Base-by-base conservation (phyloP, 2,888 invertebrate species). In the Tenthredo notha region DNA sequence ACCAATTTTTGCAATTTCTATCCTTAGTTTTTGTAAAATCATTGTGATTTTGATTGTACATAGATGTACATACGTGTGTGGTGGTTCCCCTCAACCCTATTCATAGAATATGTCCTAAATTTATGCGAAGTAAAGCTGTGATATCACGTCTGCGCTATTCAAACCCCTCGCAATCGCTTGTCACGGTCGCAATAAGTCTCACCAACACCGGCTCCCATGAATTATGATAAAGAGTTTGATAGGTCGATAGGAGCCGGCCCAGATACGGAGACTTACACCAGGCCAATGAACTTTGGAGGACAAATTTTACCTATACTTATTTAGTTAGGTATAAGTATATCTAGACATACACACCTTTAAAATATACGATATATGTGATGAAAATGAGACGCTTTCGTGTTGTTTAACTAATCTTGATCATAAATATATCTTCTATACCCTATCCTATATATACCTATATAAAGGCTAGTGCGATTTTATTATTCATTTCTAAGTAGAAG, bases 161-260 rank as follows among this genome's bases (percentile, higher is more conserved):
- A 61, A 80, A 50, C 80, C 80, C 80, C 58, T 67, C 61, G 80
- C 80, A 80, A 80, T 80, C 61, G 80, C 80, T 80, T 61, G 80
- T 80, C 80, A 80, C 61, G 80, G 80, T 61, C 80, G 58, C 80
- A 61, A 61, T 61, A 80, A 80, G 58, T 80, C 78, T 58, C 54
- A 78, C 78, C 54, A 43, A 10, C 75, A 21, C n/a, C 74, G 70
- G 70, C 33, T 10, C 40, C 89, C 89, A 89, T 89, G 90, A 90
- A 90, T 91, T 90, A 91, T 90, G 91, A 91, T 91, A 90, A 90
- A 90, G 90, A 90, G 90, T 86, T 89, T 90, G 89, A 90, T 90
- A 87, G 87, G 86, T 88, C 89, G 88, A 90, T 90, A 90, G 88
- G 87, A 67, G 90, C 86, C 89, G 91, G 90, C 91, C 90, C 90